Evolutionary conservation across 1,140 invertebrate species (phyloP), one percentile per base, ranked within the genome.

Genomic region (Thereuonema tuberculata): DNA sequence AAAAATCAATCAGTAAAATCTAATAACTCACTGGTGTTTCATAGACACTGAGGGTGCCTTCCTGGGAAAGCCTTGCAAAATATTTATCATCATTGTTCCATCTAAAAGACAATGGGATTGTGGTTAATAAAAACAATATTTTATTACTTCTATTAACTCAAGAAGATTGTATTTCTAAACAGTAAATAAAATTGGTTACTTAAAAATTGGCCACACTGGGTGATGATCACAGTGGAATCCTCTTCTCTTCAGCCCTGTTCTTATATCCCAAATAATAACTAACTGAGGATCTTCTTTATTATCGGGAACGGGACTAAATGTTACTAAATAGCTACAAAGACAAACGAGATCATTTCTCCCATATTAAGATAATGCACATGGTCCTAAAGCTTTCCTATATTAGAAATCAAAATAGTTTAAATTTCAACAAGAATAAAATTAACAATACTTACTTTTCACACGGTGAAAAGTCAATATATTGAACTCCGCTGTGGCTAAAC

Each of bases 21-120:
- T 55, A 61, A 37, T 60, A 28, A 72, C 75, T 74, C 73, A 85
- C 83, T 21, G 91, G 86, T 12, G 93, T 97, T 76, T 98, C 93
- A 73, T 97, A 99, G 15, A 99, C 85, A 68, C 89, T 92, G 1
- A 99, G 80, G 5, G 86, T 74, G 77, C 64, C 88, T 59, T 73
- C 68, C 58, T 75, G 72, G 63, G 65, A 86, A 74, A 96, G 84
- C 58, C 87, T 82, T 1, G 92, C 96, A 73, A 99, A 94, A 76
- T 89, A 99, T 71, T 89, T 88, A 69, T 98, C 96, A 74, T 99
- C 93, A 69, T 88, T 84, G 26, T 90, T 96, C 96, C 96, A 99
- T 63, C 74, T 77, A 63, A 64, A 69, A 31, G n/a, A n/a, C n/a
- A n/a, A n/a, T n/a, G n/a, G n/a, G n/a, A n/a, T n/a, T n/a, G n/a